Base-by-base conservation (phyloP, 2,888 invertebrate genomes). In the Adela reaumurella region DNA sequence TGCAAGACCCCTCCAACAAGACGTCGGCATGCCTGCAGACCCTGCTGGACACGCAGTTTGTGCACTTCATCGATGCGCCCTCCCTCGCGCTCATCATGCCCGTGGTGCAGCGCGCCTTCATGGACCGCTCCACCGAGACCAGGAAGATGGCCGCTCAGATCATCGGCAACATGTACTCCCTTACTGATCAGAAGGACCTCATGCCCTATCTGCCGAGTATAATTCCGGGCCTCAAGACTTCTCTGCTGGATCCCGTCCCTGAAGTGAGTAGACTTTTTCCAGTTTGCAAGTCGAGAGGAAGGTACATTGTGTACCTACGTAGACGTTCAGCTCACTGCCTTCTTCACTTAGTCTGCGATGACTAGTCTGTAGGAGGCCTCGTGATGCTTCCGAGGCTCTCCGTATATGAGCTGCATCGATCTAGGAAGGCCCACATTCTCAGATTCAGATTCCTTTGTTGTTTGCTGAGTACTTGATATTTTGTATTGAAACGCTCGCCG, bases 131-230 rank as follows among this genome's bases (percentile, higher is more conserved):
- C 46, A 97, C 98, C 0, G 98, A 99, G 78, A 98, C 97, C 0
- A 84, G 99, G 59, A 96, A 98, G 81, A 97, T 98, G 96, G 96
- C 99, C 1, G 97, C 97, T 2, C 97, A 99, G 79, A 98, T 99
- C 67, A 97, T 99, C 59, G 97, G 98, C 50, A 99, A 98, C 72
- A 98, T 99, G 96, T 99, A 98, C 74, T 97, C 97, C 1, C 80
- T 99, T 45, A 98, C 98, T 0, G 98, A 98, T 74, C 97, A 98
- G 70, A 99, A 99, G 80, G 99, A 99, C 69, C 81, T 99, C 54
- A 87, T 92, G 57, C 98, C 99, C 0, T 99, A 99, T 70, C 80
- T 99, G 60, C 94, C 95, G 1, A 94, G 90, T 46, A 95, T 99
- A 55, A 95, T 98, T 54, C 98, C 98, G 1, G 98, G 98, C 0